phyloP scores from a whole-genome alignment of 2,797 vertebrate species.

The Sarcoramphus papa region DNA sequence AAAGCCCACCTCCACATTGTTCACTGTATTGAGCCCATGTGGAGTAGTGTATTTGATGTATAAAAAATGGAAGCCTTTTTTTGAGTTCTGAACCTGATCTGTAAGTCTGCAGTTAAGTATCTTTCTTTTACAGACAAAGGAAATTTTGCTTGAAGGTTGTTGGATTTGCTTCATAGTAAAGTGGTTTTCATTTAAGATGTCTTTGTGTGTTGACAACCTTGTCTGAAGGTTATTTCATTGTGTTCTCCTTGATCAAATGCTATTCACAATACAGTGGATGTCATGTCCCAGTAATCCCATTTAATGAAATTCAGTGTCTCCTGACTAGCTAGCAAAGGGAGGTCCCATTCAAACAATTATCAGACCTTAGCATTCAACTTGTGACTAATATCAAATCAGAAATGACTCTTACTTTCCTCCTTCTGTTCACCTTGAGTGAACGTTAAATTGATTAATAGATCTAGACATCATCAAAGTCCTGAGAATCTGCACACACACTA shows the following conservation, averaged over 20 bases:
- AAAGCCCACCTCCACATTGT: background rate
- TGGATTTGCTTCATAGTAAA: background rate
- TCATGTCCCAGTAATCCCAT: conserved; percentile 32
- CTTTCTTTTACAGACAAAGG: background rate
- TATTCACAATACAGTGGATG: background rate
- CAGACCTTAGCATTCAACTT: conserved; percentile 29
- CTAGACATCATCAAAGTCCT: background rate
- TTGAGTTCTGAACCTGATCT: background rate
- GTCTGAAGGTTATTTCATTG: conserved; percentile 28
- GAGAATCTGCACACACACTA: background rate
- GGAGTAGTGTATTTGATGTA: background rate
- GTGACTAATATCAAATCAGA: conserved; percentile 42
- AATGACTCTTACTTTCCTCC: background rate
- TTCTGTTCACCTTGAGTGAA: conserved; percentile 18
- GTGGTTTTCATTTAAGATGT: background rate
- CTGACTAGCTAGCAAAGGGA: background rate
- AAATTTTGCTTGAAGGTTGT: background rate
- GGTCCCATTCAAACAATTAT: conserved; percentile 32
- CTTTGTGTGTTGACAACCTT: conserved; percentile 34
- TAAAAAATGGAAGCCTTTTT: background rate
- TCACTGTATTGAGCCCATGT: background rate
- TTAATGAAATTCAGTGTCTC: background rate
- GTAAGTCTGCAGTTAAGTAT: background rate
- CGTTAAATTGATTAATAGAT: conserved; percentile 39
- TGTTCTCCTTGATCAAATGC: conserved; percentile 10